phyloP scores from a whole-genome alignment of 2,113 vertebrate species.

The Chrysochloris asiatica region DNA sequence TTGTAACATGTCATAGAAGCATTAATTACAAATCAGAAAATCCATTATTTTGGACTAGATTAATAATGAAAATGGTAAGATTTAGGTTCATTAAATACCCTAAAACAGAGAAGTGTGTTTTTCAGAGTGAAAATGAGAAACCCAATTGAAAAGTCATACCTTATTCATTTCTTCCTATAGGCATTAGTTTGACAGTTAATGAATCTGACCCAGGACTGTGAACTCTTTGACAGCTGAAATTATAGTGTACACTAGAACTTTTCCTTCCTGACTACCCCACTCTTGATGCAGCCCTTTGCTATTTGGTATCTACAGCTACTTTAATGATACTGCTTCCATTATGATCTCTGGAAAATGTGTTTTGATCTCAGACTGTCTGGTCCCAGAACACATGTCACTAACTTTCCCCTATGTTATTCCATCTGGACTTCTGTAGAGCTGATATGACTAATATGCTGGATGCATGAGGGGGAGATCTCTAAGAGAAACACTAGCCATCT shows the following conservation, averaged over 20 bases:
- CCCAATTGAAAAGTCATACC: not conserved
- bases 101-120: not conserved
- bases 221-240: not conserved
- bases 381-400: not conserved
- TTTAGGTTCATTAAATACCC: not conserved
- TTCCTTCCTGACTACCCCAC: not conserved
- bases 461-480: not conserved
- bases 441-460: not conserved
- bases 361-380: not conserved
- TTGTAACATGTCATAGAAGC: slow-evolving; percentile 44
- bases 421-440: not conserved
- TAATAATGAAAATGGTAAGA: slow-evolving; percentile 11
- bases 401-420: not conserved
- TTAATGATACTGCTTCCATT: not conserved
- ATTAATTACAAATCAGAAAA: slow-evolving; percentile 42
- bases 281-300: not conserved
- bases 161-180: not conserved
- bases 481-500: not conserved
- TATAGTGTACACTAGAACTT: not conserved
- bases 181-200: slow-evolving; percentile 23
- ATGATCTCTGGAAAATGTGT: not conserved
- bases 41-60: slow-evolving; percentile 8
- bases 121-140: slow-evolving; percentile 42
- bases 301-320: not conserved
- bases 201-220: not conserved